Evolutionary conservation across 2,797 vertebrate species (phyloP), one percentile per base, ranked within the genome.

Genomic region (Sebastes variabilis): DNA sequence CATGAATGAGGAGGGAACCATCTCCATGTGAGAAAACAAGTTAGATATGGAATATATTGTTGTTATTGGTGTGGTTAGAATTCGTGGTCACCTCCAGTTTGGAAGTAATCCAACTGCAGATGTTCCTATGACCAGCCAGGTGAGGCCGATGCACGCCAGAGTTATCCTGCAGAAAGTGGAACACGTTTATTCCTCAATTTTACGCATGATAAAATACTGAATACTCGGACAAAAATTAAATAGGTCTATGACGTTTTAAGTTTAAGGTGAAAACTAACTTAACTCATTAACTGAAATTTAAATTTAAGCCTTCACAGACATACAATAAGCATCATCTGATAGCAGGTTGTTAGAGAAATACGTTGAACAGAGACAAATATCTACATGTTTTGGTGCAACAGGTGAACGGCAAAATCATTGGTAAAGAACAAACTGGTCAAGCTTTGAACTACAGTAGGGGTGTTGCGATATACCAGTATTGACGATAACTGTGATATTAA

Each of bases 91-190:
- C 99, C 97, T 97, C 94, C 95, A 90, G 3, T 97, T 96, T 38
- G 98, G 97, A 67, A 99, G 94, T 42, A 98, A 93, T 77, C 99
- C 98, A 52, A 99, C 97, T 1, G 95, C 2, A 1, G 97, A 97
- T 1, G 98, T 97, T 84, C 97, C 97, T 4, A 96, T 91, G 69
- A 99, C 98, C 94, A 99, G 92, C 94, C 97, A 97, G 79, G 83
- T 94, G 85, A 99, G 95, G 2, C 99, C 99, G n/a, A 99, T 97
- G 78, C 91, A 62, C 54, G 96, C 96, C 1, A 99, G 92, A 2
- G 96, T 96, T 72, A 99, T 72, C 76, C 99, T 99, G 61, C 36
- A 84, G 66, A 76, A 14, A 75, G 30, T 49, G 3, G 22, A 62
- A 67, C 5, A 79, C 16, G 36, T 18, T 29, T 2, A 66, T 10